Evolutionary conservation across 2,888 invertebrate species (phyloP), one percentile per base, ranked within the genome.

Genomic region (Agonopterix heracliana): DNA sequence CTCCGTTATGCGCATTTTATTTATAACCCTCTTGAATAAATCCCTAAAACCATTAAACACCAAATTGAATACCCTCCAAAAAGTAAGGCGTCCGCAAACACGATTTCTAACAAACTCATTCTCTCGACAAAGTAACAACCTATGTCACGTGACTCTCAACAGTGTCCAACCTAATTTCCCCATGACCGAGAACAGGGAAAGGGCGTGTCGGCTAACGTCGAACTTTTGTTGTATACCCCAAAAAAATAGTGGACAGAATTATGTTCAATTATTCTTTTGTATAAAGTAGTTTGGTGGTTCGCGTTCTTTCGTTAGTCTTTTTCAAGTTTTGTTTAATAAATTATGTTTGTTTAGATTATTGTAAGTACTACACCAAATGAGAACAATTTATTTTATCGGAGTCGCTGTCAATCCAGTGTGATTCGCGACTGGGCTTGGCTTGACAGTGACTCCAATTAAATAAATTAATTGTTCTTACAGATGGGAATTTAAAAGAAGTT

Each of bases 131-230:
- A 38, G 38, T n/a, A 53, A 47, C 44, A 50, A 44, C 47, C 45
- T 11, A 36, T 54, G 53, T 57, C 59, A 60, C 63, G 60, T 56
- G 45, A 56, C 47, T 50, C 47, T 45, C 36, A 34, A 45, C 45
- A 43, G 44, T 50, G 55, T 47, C 36, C 49, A 45, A 26, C 26
- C 54, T 54, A 57, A 56, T 55, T 55, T 44, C 49, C 46, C 58
- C 54, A 49, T 56, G 54, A 57, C 57, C 54, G 48, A 48, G 52
- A 56, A 71, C 71, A 70, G 46, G 51, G 60, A 68, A 70, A 68
- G 58, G 71, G 72, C 71, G 69, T 54, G 54, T 34, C 60, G 44
- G 44, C 17, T 44, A 13, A 42, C 53, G 34, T 44, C 44, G 43
- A 51, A 53, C 49, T 49, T 54, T 52, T 43, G 49, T 49, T 34